Evolutionary conservation across 2,113 vertebrate species (phyloP), one percentile per base, ranked within the genome.

Genomic region (Rana temporaria): DNA sequence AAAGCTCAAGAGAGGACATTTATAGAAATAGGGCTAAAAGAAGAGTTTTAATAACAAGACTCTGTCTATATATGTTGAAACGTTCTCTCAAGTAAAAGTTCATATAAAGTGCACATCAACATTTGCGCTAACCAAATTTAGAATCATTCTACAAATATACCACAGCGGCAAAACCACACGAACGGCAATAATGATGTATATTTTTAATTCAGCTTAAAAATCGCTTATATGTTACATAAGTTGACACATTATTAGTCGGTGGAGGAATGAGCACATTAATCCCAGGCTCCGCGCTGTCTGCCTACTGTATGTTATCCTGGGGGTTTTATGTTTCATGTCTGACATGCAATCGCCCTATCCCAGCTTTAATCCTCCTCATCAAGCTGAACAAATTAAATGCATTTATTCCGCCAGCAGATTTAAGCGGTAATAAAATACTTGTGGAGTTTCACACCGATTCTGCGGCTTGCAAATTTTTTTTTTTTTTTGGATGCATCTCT

Each of bases 211-310:
- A 48, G 6, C 12, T 48, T 11, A 12, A 48, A 14, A 11, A 48
- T 48, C 9, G 42, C 12, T 48, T 48, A 48, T 48, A 48, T 48
- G 42, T 48, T 48, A 48, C 42, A 48, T 65, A 16, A 68, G 5
- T 32, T 56, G 48, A 64, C 71, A n/a, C 26, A 18, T 57, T 73
- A 73, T 81, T 52, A 65, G 59, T 56, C n/a, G 63, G 42, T 34
- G 48, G 60, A 56, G 59, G n/a, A 74, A 74, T 73, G 18, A 38
- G 19, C 26, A 53, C 19, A 72, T 81, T 71, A 81, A 62, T 81
- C 56, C 19, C 79, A 20, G 79, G 79, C 79, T 82, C 79, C 79
- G 19, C 48, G 26, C 60, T 82, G 79, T 74, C 79, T 82, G 79
- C 57, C 67, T 30, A 71, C 34, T 30, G 79, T 32, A 82, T 74